Evolutionary conservation across 2,888 invertebrate genomes (phyloP).

Genomic region (Temnothorax unifasciatus): DNA sequence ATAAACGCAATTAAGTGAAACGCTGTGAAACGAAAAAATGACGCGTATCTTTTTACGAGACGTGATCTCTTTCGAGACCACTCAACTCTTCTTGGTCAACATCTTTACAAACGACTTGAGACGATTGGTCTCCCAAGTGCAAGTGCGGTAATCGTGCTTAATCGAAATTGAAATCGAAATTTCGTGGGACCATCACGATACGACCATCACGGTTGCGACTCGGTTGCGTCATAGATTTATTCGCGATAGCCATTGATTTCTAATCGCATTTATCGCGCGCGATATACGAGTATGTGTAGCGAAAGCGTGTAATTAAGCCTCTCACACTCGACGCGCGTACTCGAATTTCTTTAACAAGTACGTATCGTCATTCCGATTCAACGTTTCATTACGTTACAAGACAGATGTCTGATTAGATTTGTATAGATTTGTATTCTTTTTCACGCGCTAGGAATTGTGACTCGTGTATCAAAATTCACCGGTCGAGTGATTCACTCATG

Average conservation of each 20-base stretch:
- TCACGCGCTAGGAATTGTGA: not conserved
- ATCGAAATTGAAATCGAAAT: not conserved
- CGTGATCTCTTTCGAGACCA: too few relatives aligned
- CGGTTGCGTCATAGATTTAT: not conserved
- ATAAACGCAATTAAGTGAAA: too few relatives aligned
- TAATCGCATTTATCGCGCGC: not conserved
- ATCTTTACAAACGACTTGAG: not conserved
- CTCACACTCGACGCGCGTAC: not conserved
- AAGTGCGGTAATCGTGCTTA: not conserved
- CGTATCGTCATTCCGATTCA: not conserved
- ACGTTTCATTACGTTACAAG: not conserved
- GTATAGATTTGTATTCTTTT: not conserved
- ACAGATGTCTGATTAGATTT: too few relatives aligned
- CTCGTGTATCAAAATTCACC: too few relatives aligned
- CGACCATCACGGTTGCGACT: too few relatives aligned
- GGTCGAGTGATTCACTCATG: too few relatives aligned
- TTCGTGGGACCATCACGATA: not conserved
- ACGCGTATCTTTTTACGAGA: not conserved
- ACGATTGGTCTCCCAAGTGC: not conserved
- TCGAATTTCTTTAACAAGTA: not conserved
- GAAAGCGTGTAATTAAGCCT: not conserved
- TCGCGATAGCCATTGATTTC: not conserved
- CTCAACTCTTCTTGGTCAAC: too few relatives aligned
- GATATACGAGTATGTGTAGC: too few relatives aligned
- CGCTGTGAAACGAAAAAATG: not conserved